Evolutionary conservation across 2,113 vertebrate genomes (phyloP), one percentile per base, ranked within the genome.

Genomic region (Callocephalon fimbriatum): DNA sequence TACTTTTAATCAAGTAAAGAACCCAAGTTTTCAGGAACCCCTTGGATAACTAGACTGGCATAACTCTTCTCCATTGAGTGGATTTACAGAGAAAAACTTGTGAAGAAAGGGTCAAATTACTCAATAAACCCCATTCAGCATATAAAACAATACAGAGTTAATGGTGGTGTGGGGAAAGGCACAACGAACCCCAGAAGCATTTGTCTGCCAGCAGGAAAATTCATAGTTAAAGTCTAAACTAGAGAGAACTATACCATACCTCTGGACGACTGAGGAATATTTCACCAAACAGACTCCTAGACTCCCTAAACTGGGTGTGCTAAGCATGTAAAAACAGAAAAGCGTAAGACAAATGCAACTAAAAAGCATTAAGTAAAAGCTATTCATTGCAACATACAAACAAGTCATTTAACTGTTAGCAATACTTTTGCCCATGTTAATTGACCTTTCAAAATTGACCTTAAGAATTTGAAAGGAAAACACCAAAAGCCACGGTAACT

Each of bases 211-310:
- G 80, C 26, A 95, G 80, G 37, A 96, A 97, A 96, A 97, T 94
- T 95, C 88, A 97, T 25, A 95, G 68, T 91, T 73, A 97, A 97
- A 88, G 42, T 98, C 97, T 97, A 97, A 97, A 96, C 97, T 97
- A 97, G 75, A 97, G 78, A 97, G 97, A 98, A 98, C 96, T 96
- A 91, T 98, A 97, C 94, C 97, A 96, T 98, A 98, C 98, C 98
- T 98, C 98, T 89, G 97, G 96, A 97, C 72, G 96, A 96, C 97
- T 97, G 96, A 98, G 98, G 97, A 98, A 98, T 97, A 98, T 98
- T 97, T 98, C 98, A 98, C 97, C 98, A 98, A 98, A 98, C 93
- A 98, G 98, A 98, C 97, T 98, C 97, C 98, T 98, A 98, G 97
- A 97, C 79, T 98, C 98, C 98, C 98, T 98, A 98, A 98, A 98